A percentile compares a stretch with the other conserved stretches of the same genome.
Evolutionary conservation across 2,797 vertebrate species (phyloP).

Genomic region (Chrysocyon brachyurus): DNA sequence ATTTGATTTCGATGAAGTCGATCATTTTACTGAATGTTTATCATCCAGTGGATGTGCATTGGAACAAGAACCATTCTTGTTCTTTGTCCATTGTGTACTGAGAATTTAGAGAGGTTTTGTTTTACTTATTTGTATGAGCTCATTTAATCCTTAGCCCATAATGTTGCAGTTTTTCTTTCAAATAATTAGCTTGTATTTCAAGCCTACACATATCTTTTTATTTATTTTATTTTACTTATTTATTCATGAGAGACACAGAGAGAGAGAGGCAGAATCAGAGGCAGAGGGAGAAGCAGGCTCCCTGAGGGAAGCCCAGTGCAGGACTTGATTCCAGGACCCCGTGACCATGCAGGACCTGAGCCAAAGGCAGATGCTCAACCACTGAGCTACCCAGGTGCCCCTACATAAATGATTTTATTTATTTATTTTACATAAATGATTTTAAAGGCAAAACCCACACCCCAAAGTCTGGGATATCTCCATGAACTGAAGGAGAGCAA

Average conservation of each 20-base stretch:
- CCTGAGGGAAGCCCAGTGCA: no score
- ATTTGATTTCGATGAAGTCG: slow-evolving; percentile 36
- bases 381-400: no score
- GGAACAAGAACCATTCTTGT: neutral
- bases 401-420: no score
- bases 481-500: slow-evolving; percentile 32
- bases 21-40: slow-evolving; percentile 51
- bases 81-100: slow-evolving; percentile 31
- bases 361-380: no score
- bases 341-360: no score
- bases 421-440: neutral
- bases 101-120: slow-evolving; percentile 1
- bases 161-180: neutral
- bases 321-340: no score
- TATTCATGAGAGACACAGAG: no score
- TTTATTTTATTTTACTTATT: no score
- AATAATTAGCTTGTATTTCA: slow-evolving; percentile 29
- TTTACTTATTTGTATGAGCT: neutral
- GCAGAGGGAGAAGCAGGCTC: no score
- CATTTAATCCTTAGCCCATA: neutral
- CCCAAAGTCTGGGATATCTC: neutral
- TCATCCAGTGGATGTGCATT: neutral
- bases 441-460: neutral
- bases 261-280: no score
- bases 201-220: neutral